Evolutionary conservation across 2,888 invertebrate species (phyloP), one percentile per base, ranked within the genome.

Genomic region (Dolomedes plantarius): DNA sequence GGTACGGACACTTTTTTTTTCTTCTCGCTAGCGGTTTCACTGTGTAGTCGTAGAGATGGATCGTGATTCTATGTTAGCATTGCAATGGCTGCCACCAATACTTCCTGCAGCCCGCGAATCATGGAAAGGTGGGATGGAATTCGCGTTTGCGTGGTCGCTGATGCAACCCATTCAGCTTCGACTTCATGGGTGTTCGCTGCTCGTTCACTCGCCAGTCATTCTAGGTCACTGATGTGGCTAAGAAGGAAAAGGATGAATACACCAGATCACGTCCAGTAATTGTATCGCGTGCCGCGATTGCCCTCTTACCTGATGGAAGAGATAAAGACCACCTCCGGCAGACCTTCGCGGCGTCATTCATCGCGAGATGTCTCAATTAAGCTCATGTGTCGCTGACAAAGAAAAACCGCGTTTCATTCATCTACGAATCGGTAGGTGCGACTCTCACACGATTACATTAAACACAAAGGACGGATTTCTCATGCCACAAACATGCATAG

Each of bases 21-120:
- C 23, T 23, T 65, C 65, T 32, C 56, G 23, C 23, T 56, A 56
- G 56, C 36, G 67, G 19, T 67, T 67, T 23, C 67, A 67, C 19
- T 31, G n/a, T 67, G 67, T 32, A 32, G 27, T 67, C n/a, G 67
- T 67, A 31, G 32, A 19, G 7, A 9, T n/a, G 23, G 23, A 56
- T 67, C 67, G 67, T 67, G 67, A 67, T 36, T n/a, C 67, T 19
- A 19, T 56, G 56, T 19, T 56, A 56, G 56, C 56, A 56, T 56
- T 56, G 56, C n/a, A n/a, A 65, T 65, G 11, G 29, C 7, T 65
- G 31, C 16, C 67, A 32, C 19, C 32, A 32, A 67, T 23, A 6
- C 32, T 32, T 31, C 0, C 65, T 29, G 11, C 5, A 19, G 56
- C 19, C 56, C n/a, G 56, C 19, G 56, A 56, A 56, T 56, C 56